A percentile compares a stretch with the other conserved stretches of the same genome.
Evolutionary conservation across 2,888 invertebrate species (phyloP).

Genomic region (Carcina quercana): DNA sequence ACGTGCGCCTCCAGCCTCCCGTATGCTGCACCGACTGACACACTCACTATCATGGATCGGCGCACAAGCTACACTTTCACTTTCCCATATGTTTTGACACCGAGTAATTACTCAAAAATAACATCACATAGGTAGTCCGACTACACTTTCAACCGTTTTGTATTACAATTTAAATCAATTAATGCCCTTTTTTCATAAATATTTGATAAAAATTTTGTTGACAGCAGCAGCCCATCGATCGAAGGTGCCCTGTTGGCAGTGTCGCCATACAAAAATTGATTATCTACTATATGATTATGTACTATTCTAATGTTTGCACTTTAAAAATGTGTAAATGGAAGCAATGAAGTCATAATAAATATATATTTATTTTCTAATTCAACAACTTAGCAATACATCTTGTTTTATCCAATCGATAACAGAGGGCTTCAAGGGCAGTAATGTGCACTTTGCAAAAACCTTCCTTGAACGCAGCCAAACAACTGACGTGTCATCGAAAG

Average conservation of each 20-base stretch:
- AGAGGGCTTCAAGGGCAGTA: too few species aligned
- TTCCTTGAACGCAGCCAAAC: too few species aligned
- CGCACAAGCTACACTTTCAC: constrained; percentile 55
- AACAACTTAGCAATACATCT: too few species aligned
- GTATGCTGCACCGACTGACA: constrained; percentile 52
- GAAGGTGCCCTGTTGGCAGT: constrained; percentile 74
- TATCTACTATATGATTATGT: too few species aligned
- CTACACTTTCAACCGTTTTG: not conserved
- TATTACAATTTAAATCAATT: constrained; percentile 14
- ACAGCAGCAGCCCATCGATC: constrained; percentile 69
- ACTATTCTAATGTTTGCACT: too few species aligned
- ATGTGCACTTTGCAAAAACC: too few species aligned
- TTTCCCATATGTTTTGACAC: constrained; percentile 20
- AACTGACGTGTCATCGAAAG: too few species aligned
- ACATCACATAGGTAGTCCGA: too few species aligned
- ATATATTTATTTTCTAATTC: too few species aligned
- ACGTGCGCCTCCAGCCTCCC: constrained; percentile 51
- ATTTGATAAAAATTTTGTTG: constrained; percentile 52
- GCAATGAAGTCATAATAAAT: too few species aligned
- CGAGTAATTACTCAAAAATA: not conserved
- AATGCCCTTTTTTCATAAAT: constrained; percentile 35
- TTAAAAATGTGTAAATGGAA: too few species aligned
- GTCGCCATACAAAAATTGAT: constrained; percentile 50
- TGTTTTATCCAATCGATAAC: too few species aligned
- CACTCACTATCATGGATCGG: constrained; percentile 53